phyloP scores from a whole-genome alignment of 2,797 vertebrate species.

The Adelosebastes latens region DNA sequence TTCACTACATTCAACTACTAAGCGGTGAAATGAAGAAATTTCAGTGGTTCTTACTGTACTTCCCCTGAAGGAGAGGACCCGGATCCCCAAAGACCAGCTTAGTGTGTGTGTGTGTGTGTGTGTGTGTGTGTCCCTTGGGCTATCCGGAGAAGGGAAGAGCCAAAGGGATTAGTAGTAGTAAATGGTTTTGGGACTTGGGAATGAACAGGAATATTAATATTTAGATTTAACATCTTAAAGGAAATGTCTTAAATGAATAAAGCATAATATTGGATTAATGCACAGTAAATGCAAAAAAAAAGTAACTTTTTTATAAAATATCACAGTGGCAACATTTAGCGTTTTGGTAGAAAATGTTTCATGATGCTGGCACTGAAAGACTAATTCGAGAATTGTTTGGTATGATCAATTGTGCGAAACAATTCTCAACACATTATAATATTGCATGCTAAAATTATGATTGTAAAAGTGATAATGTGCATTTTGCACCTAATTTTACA shows the following conservation, averaged over 20 bases:
- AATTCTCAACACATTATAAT: neutral
- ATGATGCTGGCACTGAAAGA: neutral
- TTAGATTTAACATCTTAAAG: conserved; percentile 39
- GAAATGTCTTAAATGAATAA: conserved; percentile 42
- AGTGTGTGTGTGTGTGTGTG: neutral
- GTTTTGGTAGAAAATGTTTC: neutral
- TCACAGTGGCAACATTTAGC: neutral
- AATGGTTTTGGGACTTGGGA: conserved; percentile 54
- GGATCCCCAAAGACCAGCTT: conserved; percentile 50
- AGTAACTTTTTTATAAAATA: neutral
- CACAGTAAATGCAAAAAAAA: neutral
- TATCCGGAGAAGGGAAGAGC: conserved; percentile 46
- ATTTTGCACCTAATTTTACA: neutral
- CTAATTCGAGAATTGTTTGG: neutral
- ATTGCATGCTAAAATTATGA: neutral
- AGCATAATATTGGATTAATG: conserved; percentile 40
- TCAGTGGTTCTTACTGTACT: conserved; percentile 16
- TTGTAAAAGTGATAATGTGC: neutral
- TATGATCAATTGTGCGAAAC: neutral
- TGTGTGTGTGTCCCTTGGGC: conserved; percentile 49
- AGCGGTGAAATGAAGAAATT: conserved; percentile 33
- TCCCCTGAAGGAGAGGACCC: conserved; percentile 33
- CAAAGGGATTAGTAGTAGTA: conserved; percentile 58
- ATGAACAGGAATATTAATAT: conserved; percentile 62
- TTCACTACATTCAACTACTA: conserved; percentile 9